phyloP scores from a whole-genome alignment of 2,888 invertebrate species.

The Meta bourneti region DNA sequence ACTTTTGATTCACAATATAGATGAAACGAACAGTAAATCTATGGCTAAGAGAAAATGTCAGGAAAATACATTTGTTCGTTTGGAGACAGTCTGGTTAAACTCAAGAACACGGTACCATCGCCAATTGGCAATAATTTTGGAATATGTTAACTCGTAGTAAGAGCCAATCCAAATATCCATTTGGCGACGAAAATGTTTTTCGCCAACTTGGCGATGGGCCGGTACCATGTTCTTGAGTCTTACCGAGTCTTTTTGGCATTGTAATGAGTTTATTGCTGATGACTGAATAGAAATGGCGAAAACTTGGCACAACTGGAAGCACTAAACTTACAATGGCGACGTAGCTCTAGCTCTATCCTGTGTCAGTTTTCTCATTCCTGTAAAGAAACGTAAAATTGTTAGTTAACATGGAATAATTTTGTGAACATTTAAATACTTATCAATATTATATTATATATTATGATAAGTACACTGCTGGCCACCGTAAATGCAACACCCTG shows the following conservation, averaged over 20 bases:
- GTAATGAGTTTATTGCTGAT: slow-evolving; percentile 49
- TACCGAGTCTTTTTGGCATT: slow-evolving; percentile 26
- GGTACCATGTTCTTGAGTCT: background rate
- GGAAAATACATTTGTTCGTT: slow-evolving; percentile 60
- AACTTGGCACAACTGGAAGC: slow-evolving; percentile 65
- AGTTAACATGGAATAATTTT: background rate
- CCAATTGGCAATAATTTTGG: no score
- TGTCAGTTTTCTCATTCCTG: slow-evolving; percentile 37
- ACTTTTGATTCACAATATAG: slow-evolving; percentile 6
- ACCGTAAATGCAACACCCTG: no score
- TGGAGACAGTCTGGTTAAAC: background rate
- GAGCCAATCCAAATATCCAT: background rate
- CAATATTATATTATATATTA: no score
- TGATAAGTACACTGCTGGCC: no score
- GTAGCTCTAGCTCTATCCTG: slow-evolving; percentile 21
- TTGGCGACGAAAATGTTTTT: no score
- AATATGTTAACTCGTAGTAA: background rate
- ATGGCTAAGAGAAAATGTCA: slow-evolving; percentile 38
- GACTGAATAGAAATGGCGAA: slow-evolving; percentile 38
- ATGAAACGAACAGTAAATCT: slow-evolving; percentile 33
- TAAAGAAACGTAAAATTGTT: slow-evolving; percentile 25
- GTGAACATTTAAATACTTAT: no score
- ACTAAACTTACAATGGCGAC: slow-evolving; percentile 32
- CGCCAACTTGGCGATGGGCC: no score
- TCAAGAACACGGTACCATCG: no score